These are phyloP conservation scores for Meiosimyza platycephala DNA, from an alignment of 2,888 invertebrate species.

Conservation along the genomic window DNA sequence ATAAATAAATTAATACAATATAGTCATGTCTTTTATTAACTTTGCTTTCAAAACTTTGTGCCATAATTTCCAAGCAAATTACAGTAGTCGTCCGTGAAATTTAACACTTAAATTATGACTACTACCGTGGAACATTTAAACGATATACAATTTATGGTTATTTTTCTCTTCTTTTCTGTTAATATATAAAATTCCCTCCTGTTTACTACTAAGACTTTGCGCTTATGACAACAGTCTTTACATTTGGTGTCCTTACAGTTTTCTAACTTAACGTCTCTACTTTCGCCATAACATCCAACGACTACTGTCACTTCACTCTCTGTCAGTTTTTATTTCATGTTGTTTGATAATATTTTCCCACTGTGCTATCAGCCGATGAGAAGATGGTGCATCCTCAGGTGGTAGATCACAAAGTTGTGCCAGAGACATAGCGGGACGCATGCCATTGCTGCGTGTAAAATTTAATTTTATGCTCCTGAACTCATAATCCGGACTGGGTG, in stretches of 20 bases:
- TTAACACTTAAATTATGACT: neutral
- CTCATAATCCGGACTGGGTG: conserved; percentile 58
- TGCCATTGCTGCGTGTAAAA: conserved; percentile 64
- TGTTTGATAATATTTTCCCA: conserved; percentile 84
- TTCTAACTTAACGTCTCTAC: neutral
- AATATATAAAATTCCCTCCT: neutral
- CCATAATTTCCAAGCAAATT: neutral
- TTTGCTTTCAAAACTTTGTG: neutral
- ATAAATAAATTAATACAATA: no score
- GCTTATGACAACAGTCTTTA: neutral
- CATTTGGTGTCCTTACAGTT: conserved; percentile 12
- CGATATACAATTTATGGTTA: conserved; percentile 8
- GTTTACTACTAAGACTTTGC: neutral
- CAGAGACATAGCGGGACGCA: conserved; percentile 77
- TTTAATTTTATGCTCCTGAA: conserved; percentile 18
- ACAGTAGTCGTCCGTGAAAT: conserved; percentile 8
- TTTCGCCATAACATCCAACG: neutral
- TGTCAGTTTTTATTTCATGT: conserved; percentile 50
- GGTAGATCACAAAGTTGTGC: conserved; percentile 76
- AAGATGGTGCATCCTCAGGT: conserved; percentile 77
- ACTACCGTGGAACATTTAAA: conserved; percentile 22
- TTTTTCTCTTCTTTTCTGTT: neutral
- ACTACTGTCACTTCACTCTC: conserved; percentile 5
- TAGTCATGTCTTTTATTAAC: no score
- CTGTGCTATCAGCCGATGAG: conserved; percentile 79